Evolutionary conservation across 2,113 vertebrate genomes (phyloP), one percentile per base, ranked within the genome.

Genomic region (Ciconia stormi): DNA sequence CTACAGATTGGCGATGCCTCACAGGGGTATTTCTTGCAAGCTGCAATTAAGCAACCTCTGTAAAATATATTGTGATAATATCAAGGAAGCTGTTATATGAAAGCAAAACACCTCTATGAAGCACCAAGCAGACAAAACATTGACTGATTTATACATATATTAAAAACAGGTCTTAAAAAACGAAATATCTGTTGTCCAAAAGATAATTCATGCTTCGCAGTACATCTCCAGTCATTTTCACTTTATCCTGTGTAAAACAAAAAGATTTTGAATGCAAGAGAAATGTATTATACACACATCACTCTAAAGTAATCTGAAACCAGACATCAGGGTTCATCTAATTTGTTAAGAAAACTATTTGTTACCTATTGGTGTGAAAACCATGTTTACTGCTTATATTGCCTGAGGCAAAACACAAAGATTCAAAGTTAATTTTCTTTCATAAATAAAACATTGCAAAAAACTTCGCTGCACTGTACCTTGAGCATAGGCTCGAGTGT

Each of bases 321-420:
- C 42, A 95, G 90, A 96, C 69, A 96, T 96, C 91, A 96, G 73
- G 94, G 94, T 94, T 97, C 86, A 97, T 96, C 90, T 97, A 89
- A 97, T 97, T 98, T 97, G 94, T 95, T 97, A 96, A 95, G 96
- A 97, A 98, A 95, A 97, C 94, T 97, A 91, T 98, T 98, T 97
- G 95, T 94, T 98, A 94, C 94, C 85, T 96, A 86, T 94, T 97
- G 94, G 80, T 96, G 96, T 97, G 96, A 96, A 98, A 97, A 96
- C 87, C 90, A 80, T 95, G 94, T 98, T 97, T 98, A 97, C 87
- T 97, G 90, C 58, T 70, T 95, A 85, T 95, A 92, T 93, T 95
- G 95, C 97, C 71, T 82, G n/a, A 90, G 85, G 97, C 89, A 96
- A 96, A 97, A 88, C 92, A 94, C 47, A 69, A 94, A 96, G 94